Conservation (phyloP, 1,140 invertebrate genomes). For the Drosophila lacteicornis region DNA sequence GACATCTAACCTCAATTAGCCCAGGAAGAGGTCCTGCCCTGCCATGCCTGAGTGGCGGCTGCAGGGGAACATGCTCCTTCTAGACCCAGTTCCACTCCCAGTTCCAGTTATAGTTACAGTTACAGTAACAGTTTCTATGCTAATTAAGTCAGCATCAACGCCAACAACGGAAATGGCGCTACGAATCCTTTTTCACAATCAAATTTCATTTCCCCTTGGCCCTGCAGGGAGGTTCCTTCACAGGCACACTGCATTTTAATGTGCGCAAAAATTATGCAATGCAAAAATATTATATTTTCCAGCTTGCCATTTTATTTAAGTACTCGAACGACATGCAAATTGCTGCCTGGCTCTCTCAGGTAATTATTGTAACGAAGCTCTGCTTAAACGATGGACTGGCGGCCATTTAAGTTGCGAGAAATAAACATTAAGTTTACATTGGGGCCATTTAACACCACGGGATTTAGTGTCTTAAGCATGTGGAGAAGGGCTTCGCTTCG, state of each 20-base stretch:
- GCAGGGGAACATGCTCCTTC: not conserved
- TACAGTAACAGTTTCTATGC: conserved; percentile 44
- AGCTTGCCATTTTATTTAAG: conserved; percentile 61
- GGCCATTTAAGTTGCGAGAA: conserved; percentile 20
- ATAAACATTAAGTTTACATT: conserved; percentile 29
- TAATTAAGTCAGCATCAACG: conserved; percentile 76
- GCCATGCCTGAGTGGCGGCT: not conserved
- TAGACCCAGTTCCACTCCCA: conserved; percentile 18
- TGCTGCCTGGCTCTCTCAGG: conserved; percentile 25
- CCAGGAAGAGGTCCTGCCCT: conserved; percentile 10
- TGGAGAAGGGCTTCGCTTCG: conserved; percentile 3
- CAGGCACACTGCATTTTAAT: conserved; percentile 55
- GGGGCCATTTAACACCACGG: conserved; percentile 35
- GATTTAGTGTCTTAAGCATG: conserved; percentile 34
- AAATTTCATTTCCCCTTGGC: conserved; percentile 69
- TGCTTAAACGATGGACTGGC: conserved; percentile 30
- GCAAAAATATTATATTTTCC: conserved; percentile 64
- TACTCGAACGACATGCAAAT: conserved; percentile 65
- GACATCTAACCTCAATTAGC: conserved; percentile 73
- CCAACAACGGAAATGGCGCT: conserved; percentile 63
- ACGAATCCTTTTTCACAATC: conserved; percentile 73
- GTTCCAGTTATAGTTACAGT: conserved; percentile 12
- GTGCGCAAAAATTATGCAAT: conserved; percentile 74
- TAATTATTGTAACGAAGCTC: conserved; percentile 66
- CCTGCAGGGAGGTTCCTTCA: not conserved